Conservation (phyloP, 2,888 invertebrate genomes). For the Netelia inedita region DNA sequence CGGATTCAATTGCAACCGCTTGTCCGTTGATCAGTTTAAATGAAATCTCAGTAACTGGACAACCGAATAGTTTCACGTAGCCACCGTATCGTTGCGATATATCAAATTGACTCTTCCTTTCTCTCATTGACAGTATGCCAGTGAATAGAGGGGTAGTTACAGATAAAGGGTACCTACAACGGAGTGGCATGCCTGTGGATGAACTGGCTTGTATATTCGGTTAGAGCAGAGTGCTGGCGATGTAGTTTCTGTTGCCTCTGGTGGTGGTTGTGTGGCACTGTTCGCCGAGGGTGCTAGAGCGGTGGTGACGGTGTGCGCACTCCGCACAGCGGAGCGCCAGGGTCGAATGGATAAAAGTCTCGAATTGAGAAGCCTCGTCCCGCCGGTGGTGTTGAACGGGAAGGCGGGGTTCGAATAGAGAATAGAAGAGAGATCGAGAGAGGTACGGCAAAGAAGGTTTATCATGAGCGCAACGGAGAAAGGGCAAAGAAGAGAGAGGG, state of each 20-base stretch:
- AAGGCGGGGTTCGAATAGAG: not conserved
- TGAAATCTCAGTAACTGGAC: not conserved
- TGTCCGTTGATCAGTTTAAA: not conserved
- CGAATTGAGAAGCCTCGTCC: slow-evolving; percentile 45
- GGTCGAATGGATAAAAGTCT: slow-evolving; percentile 74
- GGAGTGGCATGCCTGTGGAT: slow-evolving; percentile 11
- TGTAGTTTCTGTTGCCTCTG: slow-evolving; percentile 22
- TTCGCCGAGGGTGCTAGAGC: slow-evolving; percentile 31
- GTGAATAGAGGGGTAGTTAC: slow-evolving; percentile 9
- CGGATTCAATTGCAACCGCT: not conserved
- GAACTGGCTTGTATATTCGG: slow-evolving; percentile 23
- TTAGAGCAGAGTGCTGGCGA: slow-evolving; percentile 15
- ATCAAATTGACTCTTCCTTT: slow-evolving; percentile 24
- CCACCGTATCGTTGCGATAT: slow-evolving; percentile 6
- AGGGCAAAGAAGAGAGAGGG: not conserved
- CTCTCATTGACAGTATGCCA: not conserved
- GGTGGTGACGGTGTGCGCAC: not conserved
- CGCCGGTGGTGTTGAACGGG: slow-evolving; percentile 3
- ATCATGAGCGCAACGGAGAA: slow-evolving; percentile 12
- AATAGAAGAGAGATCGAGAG: slow-evolving; percentile 2
- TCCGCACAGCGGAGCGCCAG: slow-evolving; percentile 15
- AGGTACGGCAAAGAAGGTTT: not conserved
- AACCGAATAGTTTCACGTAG: not conserved
- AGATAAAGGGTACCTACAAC: not conserved
- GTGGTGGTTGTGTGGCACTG: slow-evolving; percentile 29